Percentiles rank a stretch among this genome's conserved stretches.
phyloP scores from a whole-genome alignment of 2,797 vertebrate species.

The Balearica regulorum region DNA sequence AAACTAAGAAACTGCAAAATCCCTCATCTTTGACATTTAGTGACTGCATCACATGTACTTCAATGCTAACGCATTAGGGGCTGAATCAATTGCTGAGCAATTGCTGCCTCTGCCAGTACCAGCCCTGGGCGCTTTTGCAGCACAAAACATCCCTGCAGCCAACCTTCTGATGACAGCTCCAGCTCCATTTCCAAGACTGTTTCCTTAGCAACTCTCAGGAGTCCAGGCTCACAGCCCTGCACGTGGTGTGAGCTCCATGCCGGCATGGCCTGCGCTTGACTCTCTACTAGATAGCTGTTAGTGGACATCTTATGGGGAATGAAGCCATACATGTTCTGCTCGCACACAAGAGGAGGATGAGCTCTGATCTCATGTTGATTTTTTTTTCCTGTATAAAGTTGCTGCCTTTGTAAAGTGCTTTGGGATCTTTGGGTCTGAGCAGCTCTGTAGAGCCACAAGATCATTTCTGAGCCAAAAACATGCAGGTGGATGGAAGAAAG shows the following conservation, averaged over 20 bases:
- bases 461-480: not conserved
- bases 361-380: not conserved
- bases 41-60: not conserved
- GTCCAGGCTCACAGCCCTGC: not conserved
- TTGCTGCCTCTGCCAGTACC: not conserved
- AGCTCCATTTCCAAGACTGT: not conserved
- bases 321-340: not conserved
- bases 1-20: not conserved
- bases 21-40: not conserved
- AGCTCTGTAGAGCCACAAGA: not conserved
- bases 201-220: slow-evolving; percentile 58
- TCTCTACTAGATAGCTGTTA: not conserved
- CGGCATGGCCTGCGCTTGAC: not conserved
- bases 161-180: not conserved
- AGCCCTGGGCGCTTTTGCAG: not conserved
- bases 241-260: not conserved
- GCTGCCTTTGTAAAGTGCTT: not conserved
- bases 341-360: not conserved
- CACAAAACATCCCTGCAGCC: not conserved
- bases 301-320: not conserved
- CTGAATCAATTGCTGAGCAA: not conserved
- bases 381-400: not conserved
- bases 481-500: not conserved
- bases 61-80: not conserved
- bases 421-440: not conserved